Evolutionary conservation across 2,797 vertebrate genomes (phyloP), one percentile per base, ranked within the genome.

Genomic region (Malacoraja senta): DNA sequence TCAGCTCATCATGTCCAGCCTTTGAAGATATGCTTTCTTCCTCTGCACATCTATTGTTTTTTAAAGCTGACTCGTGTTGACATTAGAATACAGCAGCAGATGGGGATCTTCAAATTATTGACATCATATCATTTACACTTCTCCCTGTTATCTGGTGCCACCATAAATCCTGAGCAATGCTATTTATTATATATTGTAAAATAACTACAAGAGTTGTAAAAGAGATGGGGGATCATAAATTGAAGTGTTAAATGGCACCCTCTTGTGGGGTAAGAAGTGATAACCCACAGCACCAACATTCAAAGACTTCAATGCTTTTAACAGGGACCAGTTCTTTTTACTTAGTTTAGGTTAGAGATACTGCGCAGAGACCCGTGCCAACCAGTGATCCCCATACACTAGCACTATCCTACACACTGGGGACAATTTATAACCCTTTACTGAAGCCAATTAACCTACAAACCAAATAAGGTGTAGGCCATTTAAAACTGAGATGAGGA

Each of bases 241-340:
- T 19, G 68, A 35, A 91, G 44, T 88, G 72, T 92, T 26, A 26
- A 76, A 92, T 10, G 44, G 90, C 71, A 76, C 90, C 90, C 72
- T 76, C 68, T 58, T 26, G 71, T 92, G 90, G 90, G 44, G 15
- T 9, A n/a, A 29, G 3, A 76, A 17, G 7, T 71, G 19, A 74
- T 38, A 71, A 35, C 8, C 44, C 15, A 29, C 24, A 74, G 26
- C 71, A 76, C 24, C 17, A 58, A 53, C 53, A 13, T 76, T n/a
- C 21, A 8, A 58, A 29, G 24, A 61, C 26, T 29, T 15, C 44
- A 24, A 35, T 53, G 38, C 53, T 84, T 61, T 61, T 35, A 61
- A 35, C 21, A 84, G 24, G 79, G 15, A 80, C 19, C 38, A 80
- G 38, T 15, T 38, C 2, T 80, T 80, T 80, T 21, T 35, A 32